Base-by-base conservation (phyloP, 2,797 vertebrate species). In the Myotis planiceps region DNA sequence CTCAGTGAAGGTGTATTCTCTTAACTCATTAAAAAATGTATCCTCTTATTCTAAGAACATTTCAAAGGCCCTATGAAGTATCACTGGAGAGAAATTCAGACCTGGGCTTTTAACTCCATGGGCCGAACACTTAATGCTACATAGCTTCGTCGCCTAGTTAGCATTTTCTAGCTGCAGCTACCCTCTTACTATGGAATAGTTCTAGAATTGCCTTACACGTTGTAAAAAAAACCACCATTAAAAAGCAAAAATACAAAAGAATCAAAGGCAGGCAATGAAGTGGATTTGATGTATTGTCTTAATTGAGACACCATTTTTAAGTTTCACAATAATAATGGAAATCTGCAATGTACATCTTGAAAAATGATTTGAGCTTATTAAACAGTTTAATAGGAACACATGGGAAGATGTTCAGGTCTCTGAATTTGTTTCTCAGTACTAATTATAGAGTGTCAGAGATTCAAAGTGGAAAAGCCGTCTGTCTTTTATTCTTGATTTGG, bases 201-300 rank as follows among this genome's bases (percentile, higher is more conserved):
- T 97, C 37, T 72, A 69, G 79, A 98, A 92, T 94, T 97, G 42
- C 65, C 87, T 88, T 92, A 88, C 79, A 55, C 60, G 63, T 23
- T 96, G 83, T 92, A 96, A 91, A 32, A 91, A 76, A 96, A 88
- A 95, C 91, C 51, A 91, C 12, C 86, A 95, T 93, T 90, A 93
- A 96, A 96, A 96, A 82, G 25, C 23, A 87, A 92, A 90, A 97
- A 63, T 23, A 91, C 9, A 80, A 92, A 92, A 75, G 8, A 97
- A 95, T 83, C 76, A 2, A 19, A 97, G 72, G n/a, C 18, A 91
- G 45, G 79, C 55, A 49, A 88, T 96, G 72, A 94, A 92, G 29
- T 1, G 53, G 2, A 91, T 84, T 23, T 96, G 58, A 90, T 8
- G 3, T 7, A 37, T 39, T 84, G 7, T 76, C 69, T 81, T 86